Base-by-base conservation (phyloP, 2,888 invertebrate genomes). In the Campoplex capitator region DNA sequence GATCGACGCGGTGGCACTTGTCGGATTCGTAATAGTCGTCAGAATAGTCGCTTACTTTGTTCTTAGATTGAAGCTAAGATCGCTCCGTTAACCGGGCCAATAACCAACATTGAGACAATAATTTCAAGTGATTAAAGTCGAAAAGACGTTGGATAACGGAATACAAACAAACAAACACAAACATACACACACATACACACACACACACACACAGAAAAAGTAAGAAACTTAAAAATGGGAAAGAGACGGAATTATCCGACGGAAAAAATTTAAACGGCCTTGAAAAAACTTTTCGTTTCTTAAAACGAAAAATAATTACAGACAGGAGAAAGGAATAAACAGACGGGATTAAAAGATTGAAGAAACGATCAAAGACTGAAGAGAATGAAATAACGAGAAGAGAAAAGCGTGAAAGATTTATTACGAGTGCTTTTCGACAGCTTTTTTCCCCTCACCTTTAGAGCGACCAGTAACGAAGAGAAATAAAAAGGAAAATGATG, bases 41-140 rank as follows among this genome's bases (percentile, higher is more conserved):
- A 96, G 98, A 94, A 95, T 97, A 93, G 95, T 97, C 92, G 97
- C 98, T 88, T 98, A 98, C 93, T 96, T 98, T 94, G 97, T 98
- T 88, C 95, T 99, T 92, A 96, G 97, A 94, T 97, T 97, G 95
- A 98, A 97, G 94, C 95, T 98, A 93, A 95, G 96, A 92, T 95
- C 95, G 93, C 91, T 94, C 81, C 92, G 93, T 85, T 93, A 91
- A 91, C 88, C 74, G 68, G 73, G 73, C 80, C 73, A 56, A 86
- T 56, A 56, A 76, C 70, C 54, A 71, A 65, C 67, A 83, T 70
- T 70, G 67, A 82, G 84, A 87, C 87, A 84, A 87, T 84, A 87
- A 87, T 75, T 87, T 77, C 71, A 54, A 79, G 65, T 70, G 51
- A 48, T 51, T 56, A 73, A 68, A 58, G 62, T 62, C 62, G 28